phyloP scores from a whole-genome alignment of 2,888 invertebrate species.

The Choristoneura rosaceana region DNA sequence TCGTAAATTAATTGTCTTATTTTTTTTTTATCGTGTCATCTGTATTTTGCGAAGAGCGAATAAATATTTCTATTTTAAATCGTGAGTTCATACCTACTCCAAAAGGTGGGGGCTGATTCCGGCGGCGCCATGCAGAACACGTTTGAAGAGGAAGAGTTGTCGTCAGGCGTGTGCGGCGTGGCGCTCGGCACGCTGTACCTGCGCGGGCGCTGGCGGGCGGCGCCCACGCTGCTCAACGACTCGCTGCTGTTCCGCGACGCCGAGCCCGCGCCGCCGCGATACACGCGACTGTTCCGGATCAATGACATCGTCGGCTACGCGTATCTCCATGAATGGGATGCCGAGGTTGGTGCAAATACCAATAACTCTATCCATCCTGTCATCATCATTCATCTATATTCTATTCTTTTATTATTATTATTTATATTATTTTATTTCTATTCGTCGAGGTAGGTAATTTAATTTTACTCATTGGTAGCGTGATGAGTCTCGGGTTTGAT shows the following conservation, averaged over 20 bases:
- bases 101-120: slow-evolving; percentile 71
- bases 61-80: too few species aligned
- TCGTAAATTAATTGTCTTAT: too few species aligned
- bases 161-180: slow-evolving; percentile 61
- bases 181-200: slow-evolving; percentile 69
- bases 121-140: slow-evolving; percentile 73
- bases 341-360: slow-evolving; percentile 63
- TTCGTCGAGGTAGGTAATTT: too few species aligned
- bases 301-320: slow-evolving; percentile 77
- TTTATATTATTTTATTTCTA: too few species aligned
- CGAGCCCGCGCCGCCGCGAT: slow-evolving; percentile 53
- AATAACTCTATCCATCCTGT: too few species aligned
- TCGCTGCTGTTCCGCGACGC: slow-evolving; percentile 63
- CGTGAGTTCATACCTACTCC: neutral
- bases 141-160: slow-evolving; percentile 73
- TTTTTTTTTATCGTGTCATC: too few species aligned
- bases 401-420: too few species aligned
- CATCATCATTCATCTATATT: too few species aligned
- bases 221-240: slow-evolving; percentile 78
- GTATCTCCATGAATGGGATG: slow-evolving; percentile 67
- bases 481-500: too few species aligned
- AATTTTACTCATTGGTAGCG: too few species aligned
- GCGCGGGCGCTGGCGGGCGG: slow-evolving; percentile 73
- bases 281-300: slow-evolving; percentile 72
- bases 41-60: too few species aligned